These are phyloP conservation scores for Coryphaenoides rupestris DNA, from an alignment of 2,113 vertebrate species.

Conservation along the genomic window DNA sequence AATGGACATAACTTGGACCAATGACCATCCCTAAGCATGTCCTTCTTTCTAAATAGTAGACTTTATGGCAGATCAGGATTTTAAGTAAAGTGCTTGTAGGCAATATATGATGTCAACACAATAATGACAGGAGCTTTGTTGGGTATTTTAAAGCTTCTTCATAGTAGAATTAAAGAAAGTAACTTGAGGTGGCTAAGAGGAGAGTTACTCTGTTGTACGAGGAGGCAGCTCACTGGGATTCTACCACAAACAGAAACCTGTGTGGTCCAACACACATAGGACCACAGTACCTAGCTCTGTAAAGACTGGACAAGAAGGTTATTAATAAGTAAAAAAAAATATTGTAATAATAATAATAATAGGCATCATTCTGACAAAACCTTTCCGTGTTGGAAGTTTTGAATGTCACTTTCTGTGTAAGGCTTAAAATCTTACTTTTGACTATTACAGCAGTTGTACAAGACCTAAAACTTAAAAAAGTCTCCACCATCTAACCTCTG, in stretches of 20 bases:
- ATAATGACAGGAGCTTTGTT: conserved; percentile 1
- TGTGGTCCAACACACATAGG: no score
- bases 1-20: neutral
- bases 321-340: no score
- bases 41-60: neutral
- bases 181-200: conserved; percentile 13
- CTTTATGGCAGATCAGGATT: neutral
- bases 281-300: no score
- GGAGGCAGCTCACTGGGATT: conserved; percentile 15
- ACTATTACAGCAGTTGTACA: neutral
- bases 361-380: no score
- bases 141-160: conserved; percentile 7
- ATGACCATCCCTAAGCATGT: neutral
- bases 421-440: no score
- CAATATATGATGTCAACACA: conserved; percentile 4
- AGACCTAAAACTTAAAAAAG: conserved; percentile 19
- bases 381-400: no score
- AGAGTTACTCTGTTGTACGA: conserved; percentile 13
- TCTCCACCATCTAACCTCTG: neutral
- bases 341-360: no score
- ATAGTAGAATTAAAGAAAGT: conserved; percentile 16
- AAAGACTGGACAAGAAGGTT: no score
- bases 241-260: no score
- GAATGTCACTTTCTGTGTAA: no score
- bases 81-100: conserved; percentile 14